Evolutionary conservation across 1,140 invertebrate genomes (phyloP), one percentile per base, ranked within the genome.

Genomic region (Apis florea): DNA sequence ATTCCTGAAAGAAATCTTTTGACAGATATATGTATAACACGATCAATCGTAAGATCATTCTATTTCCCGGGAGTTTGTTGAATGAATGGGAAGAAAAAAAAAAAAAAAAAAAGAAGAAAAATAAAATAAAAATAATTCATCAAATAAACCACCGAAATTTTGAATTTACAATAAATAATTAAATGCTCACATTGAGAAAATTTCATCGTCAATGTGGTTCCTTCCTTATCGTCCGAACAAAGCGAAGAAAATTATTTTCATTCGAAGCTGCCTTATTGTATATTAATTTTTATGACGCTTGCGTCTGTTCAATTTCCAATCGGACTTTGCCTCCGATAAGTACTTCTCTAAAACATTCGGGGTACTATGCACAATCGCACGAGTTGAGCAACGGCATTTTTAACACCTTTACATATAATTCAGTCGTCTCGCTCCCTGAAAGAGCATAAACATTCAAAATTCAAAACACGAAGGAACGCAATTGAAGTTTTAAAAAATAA

Each of bases 331-430:
- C 47, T n/a, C 2, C 47, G 15, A 64, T 75, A 76, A 56, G 66
- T 79, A 63, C 70, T 77, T 54, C 12, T 70, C 51, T 53, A 49
- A 80, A 56, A n/a, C 67, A 72, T 74, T 63, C 72, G 17, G 81
- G 77, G 69, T 79, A 84, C 61, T 51, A 54, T 67, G 47, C 54
- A 75, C 61, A 63, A 79, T 74, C 78, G 84, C 49, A 58, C 64
- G 26, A 81, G 58, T 82, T 67, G 85, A 86, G 82, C 82, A 79
- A 84, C 31, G 54, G 59, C n/a, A 56, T 77, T 63, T 12, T 78
- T 49, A 80, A 70, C 51, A 71, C 40, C 68, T 24, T 56, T 51
- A 19, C 47, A 0, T 59, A 47, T 31, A 31, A 70, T 17, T 81
- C 77, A 75, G 74, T 82, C 82, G 40, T 69, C 76, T 67, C 49